phyloP scores from a whole-genome alignment of 2,113 vertebrate species.

The Coturnix japonica region DNA sequence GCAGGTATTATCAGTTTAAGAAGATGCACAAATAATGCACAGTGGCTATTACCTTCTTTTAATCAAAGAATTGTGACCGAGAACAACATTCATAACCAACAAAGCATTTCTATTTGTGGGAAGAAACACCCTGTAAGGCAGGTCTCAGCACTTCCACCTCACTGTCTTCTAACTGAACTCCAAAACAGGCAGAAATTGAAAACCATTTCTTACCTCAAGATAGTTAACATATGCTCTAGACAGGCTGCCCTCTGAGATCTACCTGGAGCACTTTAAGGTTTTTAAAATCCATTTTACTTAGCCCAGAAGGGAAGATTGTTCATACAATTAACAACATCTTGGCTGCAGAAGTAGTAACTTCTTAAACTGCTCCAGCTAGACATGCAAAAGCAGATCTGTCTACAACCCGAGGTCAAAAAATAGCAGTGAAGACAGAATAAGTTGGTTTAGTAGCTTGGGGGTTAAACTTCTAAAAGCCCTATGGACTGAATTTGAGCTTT shows the following conservation, averaged over 20 bases:
- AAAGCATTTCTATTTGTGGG: not conserved
- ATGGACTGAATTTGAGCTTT: not conserved
- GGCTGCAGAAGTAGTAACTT: not conserved
- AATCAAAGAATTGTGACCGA: not conserved
- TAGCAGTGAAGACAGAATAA: not conserved
- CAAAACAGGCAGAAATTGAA: not conserved
- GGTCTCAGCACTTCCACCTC: not conserved
- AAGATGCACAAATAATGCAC: not conserved
- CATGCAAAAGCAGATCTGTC: not conserved
- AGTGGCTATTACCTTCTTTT: not conserved
- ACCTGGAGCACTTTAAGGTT: not conserved
- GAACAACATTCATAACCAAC: not conserved
- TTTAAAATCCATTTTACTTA: not conserved
- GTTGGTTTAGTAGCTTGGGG: not conserved
- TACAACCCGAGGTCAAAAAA: not conserved
- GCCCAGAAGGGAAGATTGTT: not conserved
- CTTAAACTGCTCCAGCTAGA: not conserved
- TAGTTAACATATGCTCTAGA: not conserved
- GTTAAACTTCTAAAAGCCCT: not conserved
- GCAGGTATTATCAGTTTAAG: not conserved
- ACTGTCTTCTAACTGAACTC: not conserved
- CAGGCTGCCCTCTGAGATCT: not conserved
- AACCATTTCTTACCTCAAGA: not conserved
- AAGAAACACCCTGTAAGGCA: not conserved
- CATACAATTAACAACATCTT: not conserved